Percentiles rank a stretch among this genome's conserved stretches.
These are phyloP conservation scores for Dipus sagitta DNA, from an alignment of 2,797 vertebrate species.

Conservation along the genomic window DNA sequence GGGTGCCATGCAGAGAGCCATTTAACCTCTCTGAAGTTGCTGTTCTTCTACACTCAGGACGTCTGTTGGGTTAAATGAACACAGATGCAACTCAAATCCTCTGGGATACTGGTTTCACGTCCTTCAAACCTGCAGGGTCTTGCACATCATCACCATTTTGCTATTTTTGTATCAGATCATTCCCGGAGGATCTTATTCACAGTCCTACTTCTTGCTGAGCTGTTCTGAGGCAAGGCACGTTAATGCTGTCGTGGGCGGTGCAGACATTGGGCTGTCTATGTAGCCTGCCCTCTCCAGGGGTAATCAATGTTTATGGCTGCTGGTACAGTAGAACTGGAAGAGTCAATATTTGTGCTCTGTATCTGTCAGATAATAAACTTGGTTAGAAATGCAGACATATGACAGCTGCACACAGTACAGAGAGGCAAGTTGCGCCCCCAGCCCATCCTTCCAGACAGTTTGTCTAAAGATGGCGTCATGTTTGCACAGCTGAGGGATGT, in stretches of 20 bases:
- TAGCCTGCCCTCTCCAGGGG: background rate
- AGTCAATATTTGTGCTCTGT: slow-evolving; percentile 79
- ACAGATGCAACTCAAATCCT: slow-evolving; percentile 2
- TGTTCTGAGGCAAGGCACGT: slow-evolving; percentile 18
- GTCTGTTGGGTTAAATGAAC: slow-evolving; percentile 44
- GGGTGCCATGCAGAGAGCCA: background rate
- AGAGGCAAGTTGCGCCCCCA: background rate
- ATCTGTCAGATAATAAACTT: slow-evolving; percentile 82
- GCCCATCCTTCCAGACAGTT: slow-evolving; percentile 61
- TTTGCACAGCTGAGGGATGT: slow-evolving; percentile 83
- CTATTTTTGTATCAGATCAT: background rate
- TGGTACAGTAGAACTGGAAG: slow-evolving; percentile 82
- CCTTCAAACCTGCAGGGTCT: background rate
- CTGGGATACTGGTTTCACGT: background rate
- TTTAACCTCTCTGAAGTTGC: background rate
- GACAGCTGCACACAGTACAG: slow-evolving; percentile 64
- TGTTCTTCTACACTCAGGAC: background rate
- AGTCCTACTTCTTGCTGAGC: background rate
- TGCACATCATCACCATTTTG: slow-evolving; percentile 59
- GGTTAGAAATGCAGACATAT: slow-evolving; percentile 5
- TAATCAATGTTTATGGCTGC: slow-evolving; percentile 72
- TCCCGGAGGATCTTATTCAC: background rate
- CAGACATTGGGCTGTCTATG: slow-evolving; percentile 51
- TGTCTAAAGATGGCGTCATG: slow-evolving; percentile 77
- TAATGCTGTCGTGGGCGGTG: background rate